Conservation (phyloP, 2,888 invertebrate species). For the Malthinus seriepunctatus region DNA sequence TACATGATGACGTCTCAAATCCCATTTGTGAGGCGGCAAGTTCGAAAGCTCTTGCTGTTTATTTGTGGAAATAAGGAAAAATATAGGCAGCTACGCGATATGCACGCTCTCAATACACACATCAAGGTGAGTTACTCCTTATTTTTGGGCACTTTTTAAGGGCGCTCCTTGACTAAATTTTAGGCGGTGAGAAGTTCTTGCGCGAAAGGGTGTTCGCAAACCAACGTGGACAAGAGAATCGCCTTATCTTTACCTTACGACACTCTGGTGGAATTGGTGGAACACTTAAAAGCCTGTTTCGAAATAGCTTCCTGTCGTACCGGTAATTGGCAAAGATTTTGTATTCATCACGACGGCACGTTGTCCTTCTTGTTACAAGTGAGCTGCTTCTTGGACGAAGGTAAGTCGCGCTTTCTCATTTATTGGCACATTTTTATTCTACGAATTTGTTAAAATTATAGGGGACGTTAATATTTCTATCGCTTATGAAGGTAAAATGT, state of each 20-base stretch:
- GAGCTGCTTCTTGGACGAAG: conserved; percentile 86
- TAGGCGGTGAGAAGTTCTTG: conserved; percentile 60
- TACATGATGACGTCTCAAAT: conserved; percentile 95
- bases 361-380: conserved; percentile 83
- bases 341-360: conserved; percentile 71
- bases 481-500: conserved; percentile 27
- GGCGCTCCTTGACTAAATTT: conserved; percentile 13
- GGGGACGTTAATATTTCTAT: conserved; percentile 26
- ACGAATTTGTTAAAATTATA: conserved; percentile 13
- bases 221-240: conserved; percentile 53
- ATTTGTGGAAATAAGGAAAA: conserved; percentile 96
- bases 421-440: not conserved
- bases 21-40: conserved; percentile 86
- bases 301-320: conserved; percentile 91
- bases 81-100: conserved; percentile 90
- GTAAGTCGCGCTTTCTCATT: conserved; percentile 40
- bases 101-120: conserved; percentile 90
- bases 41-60: conserved; percentile 86
- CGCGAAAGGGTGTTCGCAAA: conserved; percentile 60
- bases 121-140: conserved; percentile 62
- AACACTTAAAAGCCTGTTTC: conserved; percentile 90
- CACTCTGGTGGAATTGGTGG: conserved; percentile 90
- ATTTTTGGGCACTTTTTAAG: not conserved
- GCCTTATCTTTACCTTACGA: conserved; percentile 76
- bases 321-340: conserved; percentile 94